Evolutionary conservation across 2,888 invertebrate species (phyloP).

Genomic region (Pachliopta kotzebuea): DNA sequence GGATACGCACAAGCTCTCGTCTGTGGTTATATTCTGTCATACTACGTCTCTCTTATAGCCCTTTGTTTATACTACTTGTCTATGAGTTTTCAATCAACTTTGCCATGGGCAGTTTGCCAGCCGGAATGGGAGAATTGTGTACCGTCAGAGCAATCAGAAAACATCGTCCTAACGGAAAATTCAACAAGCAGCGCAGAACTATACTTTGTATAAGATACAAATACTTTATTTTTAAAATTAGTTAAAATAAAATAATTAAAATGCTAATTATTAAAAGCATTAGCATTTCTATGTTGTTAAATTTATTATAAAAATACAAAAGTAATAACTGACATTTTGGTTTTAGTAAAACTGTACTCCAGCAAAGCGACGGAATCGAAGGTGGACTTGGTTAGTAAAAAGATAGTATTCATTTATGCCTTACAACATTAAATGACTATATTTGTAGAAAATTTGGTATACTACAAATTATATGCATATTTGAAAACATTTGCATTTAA

Average conservation of each 20-base stretch:
- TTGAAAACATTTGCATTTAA: no score
- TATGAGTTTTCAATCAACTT: slow-evolving; percentile 83
- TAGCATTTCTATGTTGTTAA: neutral
- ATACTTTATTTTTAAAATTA: neutral
- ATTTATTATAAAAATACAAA: neutral
- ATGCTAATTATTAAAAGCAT: neutral
- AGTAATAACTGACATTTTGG: neutral
- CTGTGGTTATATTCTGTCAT: slow-evolving; percentile 84
- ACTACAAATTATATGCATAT: no score
- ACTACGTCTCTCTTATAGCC: slow-evolving; percentile 88
- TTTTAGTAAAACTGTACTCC: slow-evolving; percentile 62
- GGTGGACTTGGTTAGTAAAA: slow-evolving; percentile 60
- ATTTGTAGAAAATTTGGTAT: no score
- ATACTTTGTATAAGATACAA: slow-evolving; percentile 74
- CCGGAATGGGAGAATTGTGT: slow-evolving; percentile 76
- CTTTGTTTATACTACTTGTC: slow-evolving; percentile 86
- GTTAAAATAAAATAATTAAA: neutral
- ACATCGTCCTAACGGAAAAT: slow-evolving; percentile 37
- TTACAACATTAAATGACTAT: no score
- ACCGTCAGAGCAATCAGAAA: slow-evolving; percentile 53
- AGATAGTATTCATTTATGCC: no score
- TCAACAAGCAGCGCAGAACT: slow-evolving; percentile 80
- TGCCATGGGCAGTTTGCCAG: slow-evolving; percentile 87
- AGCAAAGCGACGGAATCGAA: slow-evolving; percentile 61
- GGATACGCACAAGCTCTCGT: slow-evolving; percentile 84